phyloP scores from a whole-genome alignment of 1,140 invertebrate genomes.

The Eupeodes corollae region DNA sequence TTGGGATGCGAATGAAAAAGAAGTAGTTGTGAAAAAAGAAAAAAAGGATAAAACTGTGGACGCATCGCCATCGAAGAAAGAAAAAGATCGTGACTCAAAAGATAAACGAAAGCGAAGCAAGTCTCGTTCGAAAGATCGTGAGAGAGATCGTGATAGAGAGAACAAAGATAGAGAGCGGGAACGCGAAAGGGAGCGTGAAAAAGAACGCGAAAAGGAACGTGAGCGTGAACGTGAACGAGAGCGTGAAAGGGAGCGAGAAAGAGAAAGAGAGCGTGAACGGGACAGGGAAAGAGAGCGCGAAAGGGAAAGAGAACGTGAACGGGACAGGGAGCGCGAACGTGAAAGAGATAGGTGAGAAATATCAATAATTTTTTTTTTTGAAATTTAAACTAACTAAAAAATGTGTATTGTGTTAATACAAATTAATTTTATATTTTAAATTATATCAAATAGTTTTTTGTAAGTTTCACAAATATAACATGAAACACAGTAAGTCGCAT shows the following conservation, averaged over 20 bases:
- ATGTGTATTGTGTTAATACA: too few species aligned
- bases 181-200: constrained; percentile 41
- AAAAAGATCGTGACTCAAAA: constrained; percentile 35
- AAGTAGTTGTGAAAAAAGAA: constrained; percentile 14
- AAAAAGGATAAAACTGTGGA: too few species aligned
- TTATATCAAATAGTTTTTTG: too few species aligned
- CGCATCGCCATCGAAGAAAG: constrained; percentile 22
- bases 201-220: constrained; percentile 27
- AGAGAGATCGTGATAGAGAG: constrained; percentile 38
- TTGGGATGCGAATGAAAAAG: constrained; percentile 33
- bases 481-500: too few species aligned
- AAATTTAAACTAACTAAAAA: constrained; percentile 5
- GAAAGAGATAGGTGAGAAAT: constrained; percentile 9
- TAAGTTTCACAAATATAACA: too few species aligned
- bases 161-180: constrained; percentile 39
- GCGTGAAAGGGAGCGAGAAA: constrained; percentile 16
- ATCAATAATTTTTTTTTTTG: too few species aligned
- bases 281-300: constrained; percentile 48
- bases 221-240: constrained; percentile 39
- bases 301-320: constrained; percentile 43
- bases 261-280: constrained; percentile 27
- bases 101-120: constrained; percentile 29
- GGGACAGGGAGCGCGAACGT: constrained; percentile 38
- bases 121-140: constrained; percentile 15
- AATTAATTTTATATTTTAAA: too few species aligned